Evolutionary conservation across 2,113 vertebrate species (phyloP).

Genomic region (Thermophis baileyi): DNA sequence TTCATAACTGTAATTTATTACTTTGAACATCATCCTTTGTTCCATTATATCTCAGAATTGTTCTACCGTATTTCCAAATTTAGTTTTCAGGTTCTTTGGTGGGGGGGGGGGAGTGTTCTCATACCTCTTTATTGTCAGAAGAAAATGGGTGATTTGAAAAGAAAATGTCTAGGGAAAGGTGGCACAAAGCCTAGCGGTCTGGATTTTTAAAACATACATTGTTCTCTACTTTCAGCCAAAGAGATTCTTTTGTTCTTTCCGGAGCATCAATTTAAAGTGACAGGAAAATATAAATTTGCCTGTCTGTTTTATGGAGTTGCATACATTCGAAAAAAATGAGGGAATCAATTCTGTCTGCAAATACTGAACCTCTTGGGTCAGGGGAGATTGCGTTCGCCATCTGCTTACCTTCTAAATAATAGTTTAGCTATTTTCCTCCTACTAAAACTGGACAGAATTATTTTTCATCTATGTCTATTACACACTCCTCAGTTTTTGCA

Average conservation of each 20-base stretch:
- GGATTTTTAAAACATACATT: not conserved
- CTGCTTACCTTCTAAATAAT: slow-evolving; percentile 6
- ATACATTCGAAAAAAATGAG: not conserved
- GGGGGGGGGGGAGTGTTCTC: not conserved
- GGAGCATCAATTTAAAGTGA: not conserved
- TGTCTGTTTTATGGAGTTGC: not conserved
- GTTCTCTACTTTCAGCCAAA: not conserved
- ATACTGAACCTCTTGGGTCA: not conserved
- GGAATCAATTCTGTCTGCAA: not conserved
- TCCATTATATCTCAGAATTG: not conserved
- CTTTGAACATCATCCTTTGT: not conserved
- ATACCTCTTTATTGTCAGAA: not conserved
- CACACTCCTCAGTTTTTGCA: not conserved
- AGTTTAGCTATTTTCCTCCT: not conserved
- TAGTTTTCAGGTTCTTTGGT: not conserved
- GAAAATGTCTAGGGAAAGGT: not conserved
- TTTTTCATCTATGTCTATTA: not conserved
- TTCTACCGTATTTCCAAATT: not conserved
- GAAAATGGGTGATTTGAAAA: not conserved
- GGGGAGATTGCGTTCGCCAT: not conserved
- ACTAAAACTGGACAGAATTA: not conserved
- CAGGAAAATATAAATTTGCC: not conserved
- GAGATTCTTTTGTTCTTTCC: not conserved
- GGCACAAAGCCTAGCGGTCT: not conserved
- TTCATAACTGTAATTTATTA: not conserved